These are phyloP conservation scores for Panthera tigris DNA, from an alignment of 2,113 vertebrate genomes.

Conservation along the genomic window DNA sequence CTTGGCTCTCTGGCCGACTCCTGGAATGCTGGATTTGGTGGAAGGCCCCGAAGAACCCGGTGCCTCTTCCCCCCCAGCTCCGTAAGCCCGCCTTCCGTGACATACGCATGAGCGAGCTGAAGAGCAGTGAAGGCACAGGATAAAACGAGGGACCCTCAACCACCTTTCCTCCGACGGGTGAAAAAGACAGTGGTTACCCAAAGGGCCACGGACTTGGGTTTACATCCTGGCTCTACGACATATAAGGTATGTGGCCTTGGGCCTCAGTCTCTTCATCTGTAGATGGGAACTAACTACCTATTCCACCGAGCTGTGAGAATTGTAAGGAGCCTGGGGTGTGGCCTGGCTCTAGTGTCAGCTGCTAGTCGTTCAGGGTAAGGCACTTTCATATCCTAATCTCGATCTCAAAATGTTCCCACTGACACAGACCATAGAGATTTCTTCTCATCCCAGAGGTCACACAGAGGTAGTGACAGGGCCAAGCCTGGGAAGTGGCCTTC, in stretches of 20 bases:
- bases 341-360: background rate
- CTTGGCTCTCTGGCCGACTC: background rate
- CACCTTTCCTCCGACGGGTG: background rate
- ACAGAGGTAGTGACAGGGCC: background rate
- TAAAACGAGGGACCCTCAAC: background rate
- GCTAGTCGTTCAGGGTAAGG: background rate
- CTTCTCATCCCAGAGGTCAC: background rate
- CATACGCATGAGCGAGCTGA: background rate
- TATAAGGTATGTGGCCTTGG: background rate
- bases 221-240: background rate
- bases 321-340: background rate
- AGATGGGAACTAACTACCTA: background rate
- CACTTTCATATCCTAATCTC: background rate
- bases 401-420: background rate
- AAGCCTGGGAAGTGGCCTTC: background rate
- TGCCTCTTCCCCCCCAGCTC: background rate
- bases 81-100: background rate
- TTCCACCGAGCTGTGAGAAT: background rate
- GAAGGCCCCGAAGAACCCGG: background rate
- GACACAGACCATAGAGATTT: background rate
- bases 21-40: background rate
- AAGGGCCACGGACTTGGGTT: background rate
- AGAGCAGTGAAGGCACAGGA: background rate
- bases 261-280: conserved; percentile 12
- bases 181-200: background rate